These are phyloP conservation scores for Oryctes rhinoceros DNA, from an alignment of 1,140 invertebrate genomes.

Conservation along the genomic window DNA sequence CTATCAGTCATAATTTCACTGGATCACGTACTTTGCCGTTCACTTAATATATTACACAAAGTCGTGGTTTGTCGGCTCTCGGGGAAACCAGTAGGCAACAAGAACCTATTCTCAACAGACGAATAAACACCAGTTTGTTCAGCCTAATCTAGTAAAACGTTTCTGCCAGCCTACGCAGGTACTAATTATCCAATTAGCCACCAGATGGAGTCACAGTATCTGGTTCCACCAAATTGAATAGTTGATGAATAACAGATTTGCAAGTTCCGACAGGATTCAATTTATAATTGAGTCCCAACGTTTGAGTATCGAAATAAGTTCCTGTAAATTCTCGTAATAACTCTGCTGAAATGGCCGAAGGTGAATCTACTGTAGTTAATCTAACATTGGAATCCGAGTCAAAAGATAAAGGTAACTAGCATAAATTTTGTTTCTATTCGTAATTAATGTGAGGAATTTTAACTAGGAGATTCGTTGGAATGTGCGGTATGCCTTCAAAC, in stretches of 20 bases:
- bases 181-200: no score
- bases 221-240: no score
- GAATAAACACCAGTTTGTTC: no score
- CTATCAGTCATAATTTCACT: no score
- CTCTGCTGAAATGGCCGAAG: not conserved
- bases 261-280: not conserved
- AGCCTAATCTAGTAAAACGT: no score
- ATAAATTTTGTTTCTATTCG: not conserved
- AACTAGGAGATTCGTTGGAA: slow-evolving; percentile 64
- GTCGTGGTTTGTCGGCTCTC: no score
- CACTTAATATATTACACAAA: no score
- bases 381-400: not conserved
- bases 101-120: no score
- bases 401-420: slow-evolving; percentile 18
- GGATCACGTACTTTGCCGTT: no score
- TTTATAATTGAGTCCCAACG: not conserved
- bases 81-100: no score
- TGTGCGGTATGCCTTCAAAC: slow-evolving; percentile 93
- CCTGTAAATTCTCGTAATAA: not conserved
- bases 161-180: no score
- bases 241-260: not conserved
- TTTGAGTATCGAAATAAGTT: not conserved
- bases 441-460: not conserved
- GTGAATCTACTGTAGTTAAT: not conserved
- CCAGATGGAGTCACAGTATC: no score